Conservation (phyloP, 1,140 invertebrate genomes). For the Rhagoletis zephyria region DNA sequence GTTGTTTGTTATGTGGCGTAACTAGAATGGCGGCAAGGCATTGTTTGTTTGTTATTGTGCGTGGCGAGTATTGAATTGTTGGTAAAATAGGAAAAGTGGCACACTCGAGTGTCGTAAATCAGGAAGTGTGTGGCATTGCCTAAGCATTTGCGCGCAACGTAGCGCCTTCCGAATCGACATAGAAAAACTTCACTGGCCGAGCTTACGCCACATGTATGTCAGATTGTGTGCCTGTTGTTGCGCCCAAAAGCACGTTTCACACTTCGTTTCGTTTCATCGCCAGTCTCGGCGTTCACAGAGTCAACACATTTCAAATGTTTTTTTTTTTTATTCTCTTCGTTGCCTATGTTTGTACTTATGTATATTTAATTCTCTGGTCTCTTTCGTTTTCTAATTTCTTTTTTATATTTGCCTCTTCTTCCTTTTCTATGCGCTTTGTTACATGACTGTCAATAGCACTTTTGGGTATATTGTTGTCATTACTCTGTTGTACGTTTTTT, state of each 20-base stretch:
- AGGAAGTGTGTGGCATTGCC: conserved; percentile 43
- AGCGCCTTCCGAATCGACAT: conserved; percentile 1
- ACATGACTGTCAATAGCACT: conserved; percentile 37
- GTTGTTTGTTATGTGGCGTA: not conserved
- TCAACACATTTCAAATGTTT: conserved; percentile 20
- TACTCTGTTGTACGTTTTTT: not conserved
- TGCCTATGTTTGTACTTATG: not conserved
- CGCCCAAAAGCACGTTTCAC: conserved; percentile 6
- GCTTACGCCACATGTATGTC: not conserved
- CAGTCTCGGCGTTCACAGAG: not conserved
- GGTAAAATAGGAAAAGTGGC: conserved; percentile 27
- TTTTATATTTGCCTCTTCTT: not conserved
- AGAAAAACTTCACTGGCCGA: not conserved
- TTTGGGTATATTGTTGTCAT: conserved; percentile 42
- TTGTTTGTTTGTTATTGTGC: not conserved
- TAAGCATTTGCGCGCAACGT: conserved; percentile 5
- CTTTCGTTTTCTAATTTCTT: conserved; percentile 23
- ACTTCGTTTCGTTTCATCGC: not conserved
- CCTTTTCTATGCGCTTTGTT: conserved; percentile 11
- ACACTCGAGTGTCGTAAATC: conserved; percentile 47
- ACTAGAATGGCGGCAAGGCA: not conserved
- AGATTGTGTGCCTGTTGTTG: not conserved
- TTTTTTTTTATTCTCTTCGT: not conserved
- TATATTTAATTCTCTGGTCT: not conserved
- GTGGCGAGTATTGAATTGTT: not conserved